Percentiles rank a stretch among this genome's conserved stretches.
Conservation (phyloP, 30 jellyfish, hydroid and myxozoan species). For the Aurelia coerulea region DNA sequence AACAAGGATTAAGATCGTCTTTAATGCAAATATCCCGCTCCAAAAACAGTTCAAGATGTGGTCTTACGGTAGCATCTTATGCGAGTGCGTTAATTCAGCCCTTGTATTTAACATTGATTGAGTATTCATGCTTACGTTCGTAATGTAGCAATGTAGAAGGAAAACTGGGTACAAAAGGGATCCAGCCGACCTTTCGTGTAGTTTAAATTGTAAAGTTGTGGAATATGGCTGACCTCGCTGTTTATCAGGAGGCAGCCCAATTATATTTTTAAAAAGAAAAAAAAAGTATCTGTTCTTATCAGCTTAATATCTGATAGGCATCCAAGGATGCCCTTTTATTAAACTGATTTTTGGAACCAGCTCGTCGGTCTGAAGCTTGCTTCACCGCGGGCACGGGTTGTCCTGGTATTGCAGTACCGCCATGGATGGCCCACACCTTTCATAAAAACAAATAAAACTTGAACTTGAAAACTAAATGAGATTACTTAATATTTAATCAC, state of each 20-base stretch:
- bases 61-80: not conserved
- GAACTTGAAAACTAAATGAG: too few relatives aligned
- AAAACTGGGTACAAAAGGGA: too few relatives aligned
- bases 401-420: conserved; percentile 58
- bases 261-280: too few relatives aligned
- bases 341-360: conserved; percentile 55
- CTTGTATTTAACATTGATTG: not conserved
- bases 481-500: too few relatives aligned
- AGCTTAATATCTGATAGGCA: conserved; percentile 60
- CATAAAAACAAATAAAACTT: not conserved
- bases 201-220: too few relatives aligned
- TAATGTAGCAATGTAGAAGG: not conserved
- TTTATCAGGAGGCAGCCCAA: too few relatives aligned
- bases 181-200: too few relatives aligned
- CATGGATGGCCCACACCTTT: conserved; percentile 53
- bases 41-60: not conserved
- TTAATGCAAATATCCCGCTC: not conserved
- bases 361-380: conserved; percentile 59
- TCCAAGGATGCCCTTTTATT: conserved; percentile 43
- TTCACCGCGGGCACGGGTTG: conserved; percentile 68
- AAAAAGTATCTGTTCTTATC: conserved; percentile 53
- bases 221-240: too few relatives aligned
- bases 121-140: not conserved
- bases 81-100: not conserved
- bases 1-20: not conserved